phyloP scores from a whole-genome alignment of 2,797 vertebrate species.

The Cyprinella venusta region DNA sequence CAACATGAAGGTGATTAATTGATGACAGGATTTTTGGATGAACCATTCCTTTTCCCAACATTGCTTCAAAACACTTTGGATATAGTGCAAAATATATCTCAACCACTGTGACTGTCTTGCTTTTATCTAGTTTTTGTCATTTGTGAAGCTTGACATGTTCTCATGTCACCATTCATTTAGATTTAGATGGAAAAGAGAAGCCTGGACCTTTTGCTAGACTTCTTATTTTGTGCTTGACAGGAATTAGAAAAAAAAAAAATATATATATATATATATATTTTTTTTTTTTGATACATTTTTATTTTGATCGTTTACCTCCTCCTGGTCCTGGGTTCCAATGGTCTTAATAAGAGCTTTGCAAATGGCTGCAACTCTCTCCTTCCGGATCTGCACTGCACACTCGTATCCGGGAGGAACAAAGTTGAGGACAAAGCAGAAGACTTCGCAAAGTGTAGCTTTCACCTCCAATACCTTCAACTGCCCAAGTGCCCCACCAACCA shows the following conservation, averaged over 20 bases:
- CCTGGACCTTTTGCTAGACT: background rate
- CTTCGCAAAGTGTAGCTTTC: slow-evolving; percentile 81
- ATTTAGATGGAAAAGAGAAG: background rate
- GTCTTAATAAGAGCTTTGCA: slow-evolving; percentile 80
- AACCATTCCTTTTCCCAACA: background rate
- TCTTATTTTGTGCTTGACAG: too few relatives aligned
- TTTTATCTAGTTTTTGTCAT: background rate
- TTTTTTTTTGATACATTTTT: background rate
- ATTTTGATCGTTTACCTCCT: slow-evolving; percentile 75
- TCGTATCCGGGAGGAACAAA: slow-evolving; percentile 86
- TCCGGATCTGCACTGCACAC: slow-evolving; percentile 80
- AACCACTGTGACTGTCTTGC: background rate
- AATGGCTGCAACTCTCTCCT: slow-evolving; percentile 77
- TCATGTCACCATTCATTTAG: background rate
- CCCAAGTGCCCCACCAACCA: slow-evolving; percentile 73
- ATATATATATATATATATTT: too few relatives aligned
- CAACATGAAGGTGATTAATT: background rate
- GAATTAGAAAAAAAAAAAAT: too few relatives aligned
- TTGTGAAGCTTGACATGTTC: background rate
- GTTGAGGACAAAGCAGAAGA: slow-evolving; percentile 85
- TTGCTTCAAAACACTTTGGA: background rate
- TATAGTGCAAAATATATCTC: background rate
- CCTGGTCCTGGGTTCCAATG: slow-evolving; percentile 82
- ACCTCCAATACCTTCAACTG: slow-evolving; percentile 78
- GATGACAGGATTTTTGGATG: slow-evolving; percentile 7